Evolutionary conservation across 2,113 vertebrate genomes (phyloP).

Genomic region (Seriola quinqueradiata): DNA sequence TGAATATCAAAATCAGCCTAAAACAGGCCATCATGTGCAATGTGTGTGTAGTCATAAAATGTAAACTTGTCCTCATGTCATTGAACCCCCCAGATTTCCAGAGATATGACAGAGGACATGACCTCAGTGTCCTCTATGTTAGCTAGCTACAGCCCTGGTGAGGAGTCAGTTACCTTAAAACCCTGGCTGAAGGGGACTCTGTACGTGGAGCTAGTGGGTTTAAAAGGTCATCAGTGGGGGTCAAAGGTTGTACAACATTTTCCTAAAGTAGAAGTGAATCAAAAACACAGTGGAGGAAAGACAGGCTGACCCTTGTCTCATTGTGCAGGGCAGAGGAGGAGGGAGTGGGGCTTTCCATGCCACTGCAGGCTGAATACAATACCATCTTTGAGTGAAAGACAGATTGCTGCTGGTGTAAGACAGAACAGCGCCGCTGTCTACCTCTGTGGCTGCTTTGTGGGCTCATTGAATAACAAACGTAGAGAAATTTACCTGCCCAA

Average conservation of each 20-base stretch:
- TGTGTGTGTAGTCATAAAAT: not conserved
- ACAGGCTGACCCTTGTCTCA: conserved; percentile 80
- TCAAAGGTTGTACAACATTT: conserved; percentile 82
- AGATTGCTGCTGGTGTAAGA: conserved; percentile 49
- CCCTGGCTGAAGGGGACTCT: conserved; percentile 7
- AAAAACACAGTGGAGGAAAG: conserved; percentile 68
- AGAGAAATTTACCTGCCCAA: conserved; percentile 35
- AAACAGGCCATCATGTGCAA: not conserved
- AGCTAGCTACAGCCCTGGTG: not conserved
- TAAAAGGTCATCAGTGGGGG: conserved; percentile 62
- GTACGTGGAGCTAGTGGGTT: conserved; percentile 43
- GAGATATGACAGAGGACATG: not conserved
- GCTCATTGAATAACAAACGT: conserved; percentile 42
- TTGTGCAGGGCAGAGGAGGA: conserved; percentile 60
- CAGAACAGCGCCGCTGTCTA: conserved; percentile 50
- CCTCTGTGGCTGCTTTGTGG: conserved; percentile 60
- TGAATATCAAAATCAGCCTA: not conserved
- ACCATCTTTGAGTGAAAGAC: conserved; percentile 74
- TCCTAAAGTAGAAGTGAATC: conserved; percentile 69
- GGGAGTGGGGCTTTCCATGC: conserved; percentile 65
- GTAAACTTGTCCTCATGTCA: not conserved
- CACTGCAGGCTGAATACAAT: conserved; percentile 66
- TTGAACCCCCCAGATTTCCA: not conserved
- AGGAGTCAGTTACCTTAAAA: conserved; percentile 40
- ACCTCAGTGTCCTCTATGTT: conserved; percentile 14